Evolutionary conservation across 2,113 vertebrate species (phyloP), one percentile per base, ranked within the genome.

Genomic region (Setophaga petechia): DNA sequence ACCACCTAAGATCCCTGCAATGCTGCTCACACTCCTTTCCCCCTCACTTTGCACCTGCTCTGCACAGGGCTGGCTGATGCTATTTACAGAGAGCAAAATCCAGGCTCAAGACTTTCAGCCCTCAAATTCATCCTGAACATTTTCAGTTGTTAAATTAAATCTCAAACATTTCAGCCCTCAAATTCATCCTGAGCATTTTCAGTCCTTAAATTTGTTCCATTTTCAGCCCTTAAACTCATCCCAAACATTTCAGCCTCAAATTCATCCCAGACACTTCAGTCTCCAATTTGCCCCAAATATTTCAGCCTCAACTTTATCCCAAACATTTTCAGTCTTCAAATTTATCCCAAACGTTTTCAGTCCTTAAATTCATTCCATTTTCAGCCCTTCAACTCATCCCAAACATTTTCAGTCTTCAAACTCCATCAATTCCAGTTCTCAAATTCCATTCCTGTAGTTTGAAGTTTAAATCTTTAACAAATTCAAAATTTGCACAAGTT

Each of bases 1-100:
- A 41, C 3, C 11, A 5, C 2, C 41, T 16, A 20, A 12, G 24
- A 12, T 0, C 12, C 47, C 44, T 6, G 0, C 63, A 52, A 10
- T 9, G 12, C 44, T 35, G 2, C 78, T 28, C 52, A 21, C 25
- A 0, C 30, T 4, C 46, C 17, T 20, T 14, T 9, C 5, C 31
- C 83, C 27, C 65, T 35, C 35, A 8, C 9, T 67, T 5, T 79
- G 23, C 6, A 11, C 35, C 47, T 28, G 43, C 62, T 57, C 35
- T 68, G 49, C 93, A 79, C 18, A 6, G 21, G 49, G 2, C 19
- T 10, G 57, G 10, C 1, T 49, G 47, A 13, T 57, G 51, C 10
- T n/a, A 19, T 3, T 18, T 0, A 31, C 22, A 61, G 19, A 55
- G 3, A 61, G 41, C 8, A 69, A 92, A 77, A 66, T 6, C 37